A percentile compares a stretch with the other conserved stretches of the same genome.
phyloP scores from a whole-genome alignment of 2,888 invertebrate genomes.

The Agrochola lota region DNA sequence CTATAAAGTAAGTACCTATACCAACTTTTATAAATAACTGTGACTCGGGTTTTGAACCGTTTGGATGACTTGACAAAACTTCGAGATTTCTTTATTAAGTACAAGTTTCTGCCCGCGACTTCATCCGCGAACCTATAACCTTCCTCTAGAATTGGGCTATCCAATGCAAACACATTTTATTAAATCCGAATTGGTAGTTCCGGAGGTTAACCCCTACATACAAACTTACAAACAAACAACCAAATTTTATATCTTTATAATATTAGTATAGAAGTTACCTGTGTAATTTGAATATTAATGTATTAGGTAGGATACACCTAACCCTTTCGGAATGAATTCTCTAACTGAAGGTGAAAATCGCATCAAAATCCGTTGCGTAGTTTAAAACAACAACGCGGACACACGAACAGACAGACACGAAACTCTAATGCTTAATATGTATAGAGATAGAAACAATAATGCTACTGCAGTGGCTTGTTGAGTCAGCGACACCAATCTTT shows the following conservation, averaged over 20 bases:
- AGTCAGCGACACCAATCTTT: neutral
- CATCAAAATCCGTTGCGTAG: neutral
- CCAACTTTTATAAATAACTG: neutral
- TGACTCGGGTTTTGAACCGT: rapidly evolving
- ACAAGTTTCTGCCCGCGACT: neutral
- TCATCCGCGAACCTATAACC: no score
- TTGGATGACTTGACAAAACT: neutral
- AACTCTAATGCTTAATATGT: neutral
- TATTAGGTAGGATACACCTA: neutral
- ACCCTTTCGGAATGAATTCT: neutral
- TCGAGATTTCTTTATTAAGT: neutral
- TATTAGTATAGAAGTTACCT: no score
- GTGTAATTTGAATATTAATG: neutral
- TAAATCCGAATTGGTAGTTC: no score
- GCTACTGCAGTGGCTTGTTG: neutral
- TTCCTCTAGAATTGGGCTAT: no score
- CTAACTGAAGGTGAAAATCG: neutral
- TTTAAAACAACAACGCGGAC: neutral
- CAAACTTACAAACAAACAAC: no score
- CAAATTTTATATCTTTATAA: no score
- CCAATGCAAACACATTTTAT: no score
- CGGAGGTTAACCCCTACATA: no score
- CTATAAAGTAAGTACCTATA: neutral
- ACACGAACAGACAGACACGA: neutral
- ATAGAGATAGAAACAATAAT: neutral